Conservation (phyloP, 2,113 vertebrate genomes). For the Antennarius striatus region DNA sequence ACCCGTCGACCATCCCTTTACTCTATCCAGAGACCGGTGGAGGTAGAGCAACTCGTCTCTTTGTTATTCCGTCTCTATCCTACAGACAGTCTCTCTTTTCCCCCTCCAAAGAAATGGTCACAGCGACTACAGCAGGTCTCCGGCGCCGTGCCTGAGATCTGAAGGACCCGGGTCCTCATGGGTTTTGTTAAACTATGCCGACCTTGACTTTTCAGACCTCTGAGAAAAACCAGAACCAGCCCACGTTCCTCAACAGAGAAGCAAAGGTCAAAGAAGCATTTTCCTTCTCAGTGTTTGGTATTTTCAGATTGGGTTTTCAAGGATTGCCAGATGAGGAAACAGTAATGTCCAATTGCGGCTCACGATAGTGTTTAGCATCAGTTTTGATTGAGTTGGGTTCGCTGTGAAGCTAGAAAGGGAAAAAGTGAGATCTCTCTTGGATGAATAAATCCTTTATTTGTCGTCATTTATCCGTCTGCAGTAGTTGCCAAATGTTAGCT, state of each 20-base stretch:
- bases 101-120: neutral
- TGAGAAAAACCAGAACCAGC: conserved; percentile 3
- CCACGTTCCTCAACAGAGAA: conserved; percentile 7
- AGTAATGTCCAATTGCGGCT: too few species aligned
- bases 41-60: neutral
- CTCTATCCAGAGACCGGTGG: conserved; percentile 10
- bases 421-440: too few species aligned
- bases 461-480: conserved; percentile 4
- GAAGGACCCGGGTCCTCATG: conserved; percentile 7
- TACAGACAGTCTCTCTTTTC: neutral
- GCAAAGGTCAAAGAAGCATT: conserved; percentile 15
- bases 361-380: too few species aligned
- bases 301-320: too few species aligned
- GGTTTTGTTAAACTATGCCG: conserved; percentile 33
- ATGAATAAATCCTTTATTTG: neutral
- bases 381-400: too few species aligned
- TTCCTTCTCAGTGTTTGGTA: neutral
- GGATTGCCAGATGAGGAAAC: too few species aligned
- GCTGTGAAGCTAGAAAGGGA: too few species aligned
- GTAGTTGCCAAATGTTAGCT: too few species aligned
- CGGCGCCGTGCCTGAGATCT: conserved; percentile 10
- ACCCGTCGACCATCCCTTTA: conserved; percentile 48
- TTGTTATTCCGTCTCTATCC: too few species aligned
- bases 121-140: neutral
- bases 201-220: conserved; percentile 23